These are phyloP conservation scores for Criorhina ranunculi DNA, from an alignment of 2,888 invertebrate genomes.

Conservation along the genomic window DNA sequence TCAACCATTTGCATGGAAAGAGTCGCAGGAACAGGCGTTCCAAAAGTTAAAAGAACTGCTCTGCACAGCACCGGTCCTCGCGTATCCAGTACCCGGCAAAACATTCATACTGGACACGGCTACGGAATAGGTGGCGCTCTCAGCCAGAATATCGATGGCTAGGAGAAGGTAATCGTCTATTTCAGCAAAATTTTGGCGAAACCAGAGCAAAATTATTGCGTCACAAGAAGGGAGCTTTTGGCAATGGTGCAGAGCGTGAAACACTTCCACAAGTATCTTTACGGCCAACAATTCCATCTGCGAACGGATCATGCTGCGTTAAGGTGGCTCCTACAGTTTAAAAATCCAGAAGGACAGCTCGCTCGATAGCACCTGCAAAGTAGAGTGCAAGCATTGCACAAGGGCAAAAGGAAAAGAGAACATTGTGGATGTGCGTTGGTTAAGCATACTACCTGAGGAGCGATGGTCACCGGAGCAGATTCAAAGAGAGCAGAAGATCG, in stretches of 20 bases:
- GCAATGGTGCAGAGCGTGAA: slow-evolving; percentile 4
- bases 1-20: slow-evolving; percentile 23
- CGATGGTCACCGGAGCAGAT: not conserved
- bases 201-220: slow-evolving; percentile 28
- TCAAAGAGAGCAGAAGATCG: not conserved
- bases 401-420: not conserved
- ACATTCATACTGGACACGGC: not conserved
- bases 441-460: not conserved
- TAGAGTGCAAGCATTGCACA: slow-evolving; percentile 1
- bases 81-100: slow-evolving; percentile 23
- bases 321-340: not conserved
- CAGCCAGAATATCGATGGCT: slow-evolving; percentile 32
- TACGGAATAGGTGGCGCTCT: slow-evolving; percentile 36
- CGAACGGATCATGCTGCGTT: slow-evolving; percentile 14
- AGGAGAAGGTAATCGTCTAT: slow-evolving; percentile 54
- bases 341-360: too few species aligned
- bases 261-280: too few species aligned
- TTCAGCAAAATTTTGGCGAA: too few species aligned
- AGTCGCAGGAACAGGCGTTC: slow-evolving; percentile 12
- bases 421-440: not conserved
- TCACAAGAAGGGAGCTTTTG: slow-evolving; percentile 22
- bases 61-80: slow-evolving; percentile 21
- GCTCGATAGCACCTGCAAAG: not conserved
- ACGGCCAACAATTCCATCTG: slow-evolving; percentile 5
- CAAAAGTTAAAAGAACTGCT: slow-evolving; percentile 18